phyloP scores from a whole-genome alignment of 1,140 invertebrate genomes.

The Procambarus virginalis region DNA sequence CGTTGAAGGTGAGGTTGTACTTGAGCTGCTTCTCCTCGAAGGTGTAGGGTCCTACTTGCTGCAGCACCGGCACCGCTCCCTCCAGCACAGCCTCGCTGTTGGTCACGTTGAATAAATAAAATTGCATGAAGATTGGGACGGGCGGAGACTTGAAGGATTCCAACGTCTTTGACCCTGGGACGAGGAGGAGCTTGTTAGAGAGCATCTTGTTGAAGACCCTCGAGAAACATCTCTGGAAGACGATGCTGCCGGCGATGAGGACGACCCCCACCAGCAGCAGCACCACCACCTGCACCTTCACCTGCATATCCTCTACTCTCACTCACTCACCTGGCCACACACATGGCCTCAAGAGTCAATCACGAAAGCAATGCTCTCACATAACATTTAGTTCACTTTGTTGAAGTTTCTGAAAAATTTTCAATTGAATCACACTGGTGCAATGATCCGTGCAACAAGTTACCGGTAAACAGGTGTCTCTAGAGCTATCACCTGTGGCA shows the following conservation, averaged over 20 bases:
- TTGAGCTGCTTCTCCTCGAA: conserved; percentile 73
- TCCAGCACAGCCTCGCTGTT: conserved; percentile 74
- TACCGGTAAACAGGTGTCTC: too few relatives aligned
- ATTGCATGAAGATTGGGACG: conserved; percentile 75
- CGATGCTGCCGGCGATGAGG: conserved; percentile 42
- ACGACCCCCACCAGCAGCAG: conserved; percentile 36
- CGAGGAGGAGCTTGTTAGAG: conserved; percentile 72
- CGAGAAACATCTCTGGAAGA: conserved; percentile 18
- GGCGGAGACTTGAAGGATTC: conserved; percentile 74
- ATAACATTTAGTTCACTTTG: too few relatives aligned
- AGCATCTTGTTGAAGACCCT: conserved; percentile 45
- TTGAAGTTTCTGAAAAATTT: too few relatives aligned
- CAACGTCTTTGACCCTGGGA: conserved; percentile 72
- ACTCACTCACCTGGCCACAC: neutral
- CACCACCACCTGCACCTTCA: conserved; percentile 20
- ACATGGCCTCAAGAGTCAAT: neutral
- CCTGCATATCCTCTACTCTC: neutral
- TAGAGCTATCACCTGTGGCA: too few relatives aligned
- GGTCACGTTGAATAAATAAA: conserved; percentile 76
- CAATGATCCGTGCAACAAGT: too few relatives aligned
- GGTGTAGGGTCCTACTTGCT: conserved; percentile 75
- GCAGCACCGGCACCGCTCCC: conserved; percentile 74
- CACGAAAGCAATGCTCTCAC: too few relatives aligned
- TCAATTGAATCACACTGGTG: too few relatives aligned
- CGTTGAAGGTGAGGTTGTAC: conserved; percentile 68